phyloP scores from a whole-genome alignment of 2,888 invertebrate species.

The Furcula furcula region DNA sequence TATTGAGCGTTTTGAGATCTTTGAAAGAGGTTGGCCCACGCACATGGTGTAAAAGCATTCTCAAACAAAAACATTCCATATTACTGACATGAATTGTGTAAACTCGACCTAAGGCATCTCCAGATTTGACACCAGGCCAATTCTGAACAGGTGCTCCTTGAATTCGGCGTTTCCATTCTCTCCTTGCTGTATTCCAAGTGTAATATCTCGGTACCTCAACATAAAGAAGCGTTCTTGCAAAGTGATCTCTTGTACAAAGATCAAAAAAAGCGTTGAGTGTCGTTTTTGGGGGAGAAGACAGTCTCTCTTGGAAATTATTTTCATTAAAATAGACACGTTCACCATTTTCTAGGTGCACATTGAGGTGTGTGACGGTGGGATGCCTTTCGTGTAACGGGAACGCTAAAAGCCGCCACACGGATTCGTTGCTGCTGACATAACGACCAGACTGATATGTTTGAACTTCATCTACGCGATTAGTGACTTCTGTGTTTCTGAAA shows the following conservation, averaged over 20 bases:
- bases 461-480: not conserved
- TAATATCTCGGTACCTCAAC: not conserved
- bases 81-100: constrained; percentile 26
- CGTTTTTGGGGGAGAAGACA: not conserved
- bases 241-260: not conserved
- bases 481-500: not conserved
- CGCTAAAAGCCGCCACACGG: not conserved
- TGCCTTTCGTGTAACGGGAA: not conserved
- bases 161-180: too few species aligned
- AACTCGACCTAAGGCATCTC: constrained; percentile 23
- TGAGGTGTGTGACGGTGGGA: not conserved
- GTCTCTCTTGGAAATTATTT: not conserved
- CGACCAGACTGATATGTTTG: not conserved
- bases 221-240: not conserved
- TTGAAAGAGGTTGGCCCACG: constrained; percentile 20
- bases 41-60: constrained; percentile 21
- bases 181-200: too few species aligned
- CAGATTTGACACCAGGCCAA: too few species aligned
- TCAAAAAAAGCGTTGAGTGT: not conserved
- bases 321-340: not conserved
- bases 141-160: too few species aligned
- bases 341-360: not conserved
- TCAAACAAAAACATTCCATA: constrained; percentile 24
- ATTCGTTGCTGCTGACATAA: not conserved
- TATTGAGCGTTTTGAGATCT: constrained; percentile 16